Conservation (phyloP, 1,140 invertebrate species). For the Plectrocnemia conspersa region DNA sequence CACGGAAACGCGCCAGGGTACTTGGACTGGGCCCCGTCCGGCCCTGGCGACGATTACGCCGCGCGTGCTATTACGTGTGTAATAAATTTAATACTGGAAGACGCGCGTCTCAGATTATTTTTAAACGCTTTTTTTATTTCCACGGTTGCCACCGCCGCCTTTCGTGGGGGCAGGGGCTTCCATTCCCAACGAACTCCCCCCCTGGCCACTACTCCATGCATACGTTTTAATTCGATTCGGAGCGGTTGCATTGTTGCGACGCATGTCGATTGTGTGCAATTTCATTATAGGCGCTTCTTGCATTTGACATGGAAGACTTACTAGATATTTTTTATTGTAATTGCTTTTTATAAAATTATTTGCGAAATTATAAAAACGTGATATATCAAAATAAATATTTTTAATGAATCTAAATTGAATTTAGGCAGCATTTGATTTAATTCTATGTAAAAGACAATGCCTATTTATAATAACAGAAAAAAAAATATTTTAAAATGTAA, state of each 20-base stretch:
- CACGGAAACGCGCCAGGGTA: background rate
- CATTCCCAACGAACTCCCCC: background rate
- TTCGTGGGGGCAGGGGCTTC: background rate
- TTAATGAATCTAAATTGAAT: too few relatives aligned
- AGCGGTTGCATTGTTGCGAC: background rate
- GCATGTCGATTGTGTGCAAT: background rate
- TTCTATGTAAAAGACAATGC: too few relatives aligned
- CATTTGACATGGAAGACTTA: too few relatives aligned
- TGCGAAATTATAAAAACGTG: too few relatives aligned
- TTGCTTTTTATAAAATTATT: too few relatives aligned
- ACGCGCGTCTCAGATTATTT: slow-evolving; percentile 20
- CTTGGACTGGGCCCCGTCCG: slow-evolving; percentile 3
- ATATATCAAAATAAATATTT: too few relatives aligned
- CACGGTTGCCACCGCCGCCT: background rate
- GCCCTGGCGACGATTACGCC: background rate
- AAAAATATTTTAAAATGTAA: too few relatives aligned
- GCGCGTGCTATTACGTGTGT: slow-evolving; percentile 21
- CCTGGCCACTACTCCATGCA: too few relatives aligned
- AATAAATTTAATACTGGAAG: slow-evolving; percentile 24
- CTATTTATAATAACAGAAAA: too few relatives aligned
- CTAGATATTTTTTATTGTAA: too few relatives aligned
- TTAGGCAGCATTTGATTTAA: too few relatives aligned
- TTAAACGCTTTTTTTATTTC: slow-evolving; percentile 24
- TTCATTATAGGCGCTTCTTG: too few relatives aligned
- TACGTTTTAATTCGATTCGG: background rate